Base-by-base conservation (phyloP, 2,888 invertebrate species). In the Mythimna loreyi region DNA sequence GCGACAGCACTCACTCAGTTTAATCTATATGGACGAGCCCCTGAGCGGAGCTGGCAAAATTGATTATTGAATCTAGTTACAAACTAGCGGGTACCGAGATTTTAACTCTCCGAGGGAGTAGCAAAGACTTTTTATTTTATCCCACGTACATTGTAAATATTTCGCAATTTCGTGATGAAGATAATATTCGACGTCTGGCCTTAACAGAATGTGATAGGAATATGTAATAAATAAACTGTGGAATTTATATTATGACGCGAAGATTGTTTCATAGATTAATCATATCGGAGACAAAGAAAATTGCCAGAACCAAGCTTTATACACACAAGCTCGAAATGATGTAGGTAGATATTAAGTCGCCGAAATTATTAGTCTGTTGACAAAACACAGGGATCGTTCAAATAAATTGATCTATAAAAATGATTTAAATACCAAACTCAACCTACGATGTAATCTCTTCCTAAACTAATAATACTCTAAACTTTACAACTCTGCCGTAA, bases 21-120 rank as follows among this genome's bases (percentile, higher is more conserved):
- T 47, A 79, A 80, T 75, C 78, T 85, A 83, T 87, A 86, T 69
- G 72, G 77, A 84, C 83, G 82, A 76, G 84, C 74, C 82, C 85
- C 87, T 77, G 87, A 82, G 84, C 86, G 88, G 85, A 82, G 82
- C 87, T 88, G 76, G 84, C 89, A 91, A 94, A 95, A 94, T 95
- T 94, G 94, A 94, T 95, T 93, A 94, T 95, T 90, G 94, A 93
- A 94, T 94, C 92, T 92, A 93, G 93, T 95, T 94, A 94, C 86
- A 86, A 94, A 95, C 93, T 94, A 93, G 91, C 88, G 87, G 85
- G 85, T 79, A 86, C 89, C 85, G 86, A 89, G 87, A 85, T 92
- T 92, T 91, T 88, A 89, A 89, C 87, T 50, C 87, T 40, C 82
- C 81, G 28, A 53, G 80, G 55, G 77, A 75, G 55, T 50, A 50